Evolutionary conservation across 1,140 invertebrate genomes (phyloP).

Genomic region (Globodera rostochiensis): DNA sequence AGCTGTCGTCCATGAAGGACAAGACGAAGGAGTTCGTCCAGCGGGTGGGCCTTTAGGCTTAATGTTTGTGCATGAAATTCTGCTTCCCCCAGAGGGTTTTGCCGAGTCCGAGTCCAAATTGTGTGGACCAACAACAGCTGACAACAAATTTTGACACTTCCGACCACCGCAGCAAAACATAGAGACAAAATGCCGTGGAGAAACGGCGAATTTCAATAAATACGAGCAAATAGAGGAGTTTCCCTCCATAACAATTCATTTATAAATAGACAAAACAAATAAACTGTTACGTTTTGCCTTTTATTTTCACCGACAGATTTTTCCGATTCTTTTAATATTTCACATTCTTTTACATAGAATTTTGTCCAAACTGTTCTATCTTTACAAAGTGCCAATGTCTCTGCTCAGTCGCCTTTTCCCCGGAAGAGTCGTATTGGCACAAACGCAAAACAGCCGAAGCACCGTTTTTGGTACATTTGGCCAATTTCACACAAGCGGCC

Average conservation of each 20-base stretch:
- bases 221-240: too few relatives aligned
- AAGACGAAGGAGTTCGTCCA: slow-evolving; percentile 23
- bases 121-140: not conserved
- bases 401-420: too few relatives aligned
- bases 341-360: not conserved
- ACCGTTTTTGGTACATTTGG: not conserved
- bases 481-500: slow-evolving; percentile 1
- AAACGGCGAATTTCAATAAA: too few relatives aligned
- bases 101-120: not conserved
- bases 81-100: not conserved
- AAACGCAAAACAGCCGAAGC: too few relatives aligned
- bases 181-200: not conserved
- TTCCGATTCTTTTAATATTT: not conserved
- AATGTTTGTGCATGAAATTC: not conserved
- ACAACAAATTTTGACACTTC: not conserved
- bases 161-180: not conserved
- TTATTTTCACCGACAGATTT: not conserved
- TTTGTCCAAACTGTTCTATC: not conserved
- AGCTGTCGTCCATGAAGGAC: slow-evolving; percentile 4
- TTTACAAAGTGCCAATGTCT: too few relatives aligned
- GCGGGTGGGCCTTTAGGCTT: not conserved
- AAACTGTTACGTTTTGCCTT: too few relatives aligned
- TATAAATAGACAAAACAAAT: too few relatives aligned
- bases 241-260: too few relatives aligned
- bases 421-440: too few relatives aligned